Evolutionary conservation across 2,797 vertebrate genomes (phyloP).

Genomic region (Cuculus canorus): DNA sequence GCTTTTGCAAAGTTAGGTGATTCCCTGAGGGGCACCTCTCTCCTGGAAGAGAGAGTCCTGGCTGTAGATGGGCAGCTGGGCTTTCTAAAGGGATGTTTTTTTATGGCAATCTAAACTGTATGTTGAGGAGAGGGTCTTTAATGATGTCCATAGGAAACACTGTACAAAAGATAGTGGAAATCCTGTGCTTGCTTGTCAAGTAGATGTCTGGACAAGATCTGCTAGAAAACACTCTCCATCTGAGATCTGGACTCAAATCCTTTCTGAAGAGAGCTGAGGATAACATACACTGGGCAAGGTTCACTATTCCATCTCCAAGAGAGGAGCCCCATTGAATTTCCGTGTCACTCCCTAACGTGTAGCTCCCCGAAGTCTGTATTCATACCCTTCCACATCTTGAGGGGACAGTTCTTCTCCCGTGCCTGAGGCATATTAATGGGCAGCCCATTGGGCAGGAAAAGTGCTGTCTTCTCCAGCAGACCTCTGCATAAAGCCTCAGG

Average conservation of each 20-base stretch:
- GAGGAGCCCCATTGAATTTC: not conserved
- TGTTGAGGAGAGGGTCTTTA: not conserved
- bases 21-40: fast-evolving
- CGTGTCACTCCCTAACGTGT: fast-evolving
- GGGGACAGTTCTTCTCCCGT: not conserved
- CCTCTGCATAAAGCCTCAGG: not conserved
- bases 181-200: not conserved
- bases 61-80: not conserved
- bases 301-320: not conserved
- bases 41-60: not conserved
- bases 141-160: not conserved
- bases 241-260: not conserved
- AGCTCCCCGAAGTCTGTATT: not conserved
- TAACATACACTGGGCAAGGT: not conserved
- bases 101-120: not conserved
- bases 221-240: not conserved
- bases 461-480: not conserved
- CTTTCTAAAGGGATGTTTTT: not conserved
- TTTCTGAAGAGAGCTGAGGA: not conserved
- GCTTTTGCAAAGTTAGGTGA: not conserved
- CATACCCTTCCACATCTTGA: not conserved
- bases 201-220: not conserved
- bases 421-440: fast-evolving
- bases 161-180: not conserved
- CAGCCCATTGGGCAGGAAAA: not conserved